Evolutionary conservation across 2,797 vertebrate species (phyloP).

Genomic region (Jordanella pulchra): DNA sequence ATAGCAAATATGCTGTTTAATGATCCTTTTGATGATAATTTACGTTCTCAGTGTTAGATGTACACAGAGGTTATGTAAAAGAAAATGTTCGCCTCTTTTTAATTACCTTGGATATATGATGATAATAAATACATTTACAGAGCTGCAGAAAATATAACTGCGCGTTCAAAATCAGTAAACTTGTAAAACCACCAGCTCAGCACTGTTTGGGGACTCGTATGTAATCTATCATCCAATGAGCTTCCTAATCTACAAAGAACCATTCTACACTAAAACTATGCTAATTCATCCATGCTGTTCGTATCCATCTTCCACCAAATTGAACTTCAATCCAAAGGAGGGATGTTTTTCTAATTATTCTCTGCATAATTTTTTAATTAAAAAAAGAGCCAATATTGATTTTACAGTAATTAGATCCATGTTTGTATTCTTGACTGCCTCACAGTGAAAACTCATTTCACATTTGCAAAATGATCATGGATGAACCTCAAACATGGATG

Average conservation of each 20-base stretch:
- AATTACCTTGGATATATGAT: not conserved
- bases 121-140: not conserved
- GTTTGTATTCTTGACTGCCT: not conserved
- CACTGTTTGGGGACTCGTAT: not conserved
- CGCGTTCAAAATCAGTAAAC: not conserved
- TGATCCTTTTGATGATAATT: not conserved
- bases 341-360: not conserved
- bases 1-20: conserved; percentile 3
- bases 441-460: not conserved
- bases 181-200: not conserved
- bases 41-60: not conserved
- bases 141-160: not conserved
- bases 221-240: not conserved
- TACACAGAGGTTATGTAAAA: not conserved
- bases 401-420: not conserved
- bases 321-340: not conserved
- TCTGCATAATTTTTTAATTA: not conserved
- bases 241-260: not conserved
- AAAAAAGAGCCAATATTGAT: not conserved
- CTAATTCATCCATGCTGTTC: not conserved
- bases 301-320: not conserved
- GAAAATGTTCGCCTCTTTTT: not conserved
- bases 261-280: not conserved
- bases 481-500: not conserved
- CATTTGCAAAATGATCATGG: not conserved